Base-by-base conservation (phyloP, 2,113 vertebrate species). In the Bujurquina vittata region DNA sequence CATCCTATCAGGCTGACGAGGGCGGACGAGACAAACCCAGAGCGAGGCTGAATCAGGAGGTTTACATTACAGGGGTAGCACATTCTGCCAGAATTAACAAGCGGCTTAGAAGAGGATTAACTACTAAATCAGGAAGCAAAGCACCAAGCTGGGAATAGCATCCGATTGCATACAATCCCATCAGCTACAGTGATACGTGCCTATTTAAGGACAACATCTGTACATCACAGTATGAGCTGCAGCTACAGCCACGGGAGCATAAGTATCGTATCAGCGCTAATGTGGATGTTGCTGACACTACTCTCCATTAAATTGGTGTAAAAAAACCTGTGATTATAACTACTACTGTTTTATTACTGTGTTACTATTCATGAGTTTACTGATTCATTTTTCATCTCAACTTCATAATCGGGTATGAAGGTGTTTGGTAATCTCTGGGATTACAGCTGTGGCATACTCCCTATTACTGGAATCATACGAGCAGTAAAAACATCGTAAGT, bases 101-200 rank as follows among this genome's bases (percentile, higher is more conserved):
- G 76, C 85, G 67, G 81, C 81, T 91, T 85, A 80, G 5, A 35
- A n/a, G 54, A 57, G 72, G 89, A 90, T 92, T 82, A 87, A 33
- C 63, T 49, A 33, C 73, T 80, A 80, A 87, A 81, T 83, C 78
- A 91, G 87, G 79, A 86, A 75, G 74, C 77, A 75, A n/a, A 63
- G 65, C 37, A 12, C 1, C 54, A 3, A n/a, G 31, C 82, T 63
- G 58, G 54, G 72, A 84, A 91, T 75, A 91, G 79, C 58, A 20
- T 14, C 73, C 55, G 84, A 31, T 81, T 72, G 72, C 20, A 9
- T 22, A 52, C 74, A 87, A 87, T 92, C 88, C 85, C 77, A 15
- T 86, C 84, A 88, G 59, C 72, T 10, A 14, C 4, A 33, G 62
- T 1, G 15, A 74, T 29, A 43, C 35, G 15, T 14, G 7, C n/a